Base-by-base conservation (phyloP, 2,797 vertebrate genomes). In the Argentina silus region DNA sequence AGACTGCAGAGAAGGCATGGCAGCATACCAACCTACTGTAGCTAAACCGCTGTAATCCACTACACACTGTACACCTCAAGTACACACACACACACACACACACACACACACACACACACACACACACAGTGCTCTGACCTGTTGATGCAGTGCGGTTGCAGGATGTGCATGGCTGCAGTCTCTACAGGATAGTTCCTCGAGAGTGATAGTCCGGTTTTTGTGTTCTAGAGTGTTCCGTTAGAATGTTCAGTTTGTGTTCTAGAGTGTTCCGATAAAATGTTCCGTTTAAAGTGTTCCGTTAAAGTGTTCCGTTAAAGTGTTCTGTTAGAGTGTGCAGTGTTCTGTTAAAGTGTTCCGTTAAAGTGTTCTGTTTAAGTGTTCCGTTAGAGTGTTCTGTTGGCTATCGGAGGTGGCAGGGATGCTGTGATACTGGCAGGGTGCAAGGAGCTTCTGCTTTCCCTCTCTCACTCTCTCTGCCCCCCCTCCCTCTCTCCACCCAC, bases 61-160 rank as follows among this genome's bases (percentile, higher is more conserved):
- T n/a, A n/a, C n/a, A n/a, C n/a, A n/a, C n/a, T n/a, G n/a, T n/a
- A n/a, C n/a, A n/a, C n/a, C n/a, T n/a, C n/a, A n/a, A n/a, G n/a
- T 45, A 23, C 12, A 23, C 17, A 23, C 0, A 1, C 42, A 17
- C 19, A 55, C 59, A 43, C 63, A 62, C 75, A 70, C 21, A 65
- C 44, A 19, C 42, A n/a, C 53, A 42, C 42, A 57, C 51, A 57
- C 67, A 57, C 14, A 71, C 15, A 42, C 59, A 45, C 21, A 50
- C 53, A 48, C 43, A 48, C 21, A 12, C 51, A 57, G 1, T 36
- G 27, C 27, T 84, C 93, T 70, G 19, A 94, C 93, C 93, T 93
- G 91, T 94, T 94, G 86, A 94, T 91, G 88, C 91, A 93, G 85
- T 92, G 92, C 0, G 92, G 90, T 74, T 93, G 93, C 60, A 93